A percentile compares a stretch with the other conserved stretches of the same genome.
Conservation (phyloP, 2,888 invertebrate species). For the Spisula solida region DNA sequence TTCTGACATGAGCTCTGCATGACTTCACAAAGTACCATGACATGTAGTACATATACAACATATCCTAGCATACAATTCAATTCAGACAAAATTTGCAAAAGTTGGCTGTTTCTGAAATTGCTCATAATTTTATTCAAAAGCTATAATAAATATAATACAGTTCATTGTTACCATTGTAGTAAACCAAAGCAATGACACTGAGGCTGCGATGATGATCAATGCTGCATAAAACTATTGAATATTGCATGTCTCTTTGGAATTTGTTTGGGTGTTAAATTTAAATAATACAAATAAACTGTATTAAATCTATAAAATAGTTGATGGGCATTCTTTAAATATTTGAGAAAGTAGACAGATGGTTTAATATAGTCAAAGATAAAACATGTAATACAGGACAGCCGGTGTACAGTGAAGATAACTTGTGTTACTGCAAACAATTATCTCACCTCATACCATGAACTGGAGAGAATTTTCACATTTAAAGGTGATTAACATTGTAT, state of each 20-base stretch:
- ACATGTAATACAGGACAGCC: conserved; percentile 20
- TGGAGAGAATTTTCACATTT: conserved; percentile 6
- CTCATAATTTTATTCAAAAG: no score
- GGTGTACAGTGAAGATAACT: conserved; percentile 28
- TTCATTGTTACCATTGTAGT: no score
- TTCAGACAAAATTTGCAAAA: no score
- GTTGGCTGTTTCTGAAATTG: no score
- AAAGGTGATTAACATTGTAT: conserved; percentile 14
- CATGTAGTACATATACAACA: no score
- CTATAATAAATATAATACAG: no score
- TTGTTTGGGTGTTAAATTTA: background rate
- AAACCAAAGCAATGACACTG: no score
- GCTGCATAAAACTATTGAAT: background rate
- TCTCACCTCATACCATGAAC: background rate
- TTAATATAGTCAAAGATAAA: background rate
- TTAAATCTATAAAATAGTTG: conserved; percentile 1
- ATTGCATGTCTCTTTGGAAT: background rate
- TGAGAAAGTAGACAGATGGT: conserved; percentile 47
- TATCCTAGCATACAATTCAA: no score
- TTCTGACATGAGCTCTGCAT: background rate
- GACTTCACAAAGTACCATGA: background rate
- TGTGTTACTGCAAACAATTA: background rate
- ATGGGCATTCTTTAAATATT: conserved; percentile 14
- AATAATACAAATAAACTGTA: background rate
- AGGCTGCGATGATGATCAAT: no score